Base-by-base conservation (phyloP, 2,888 invertebrate genomes). In the Xylota segnis region DNA sequence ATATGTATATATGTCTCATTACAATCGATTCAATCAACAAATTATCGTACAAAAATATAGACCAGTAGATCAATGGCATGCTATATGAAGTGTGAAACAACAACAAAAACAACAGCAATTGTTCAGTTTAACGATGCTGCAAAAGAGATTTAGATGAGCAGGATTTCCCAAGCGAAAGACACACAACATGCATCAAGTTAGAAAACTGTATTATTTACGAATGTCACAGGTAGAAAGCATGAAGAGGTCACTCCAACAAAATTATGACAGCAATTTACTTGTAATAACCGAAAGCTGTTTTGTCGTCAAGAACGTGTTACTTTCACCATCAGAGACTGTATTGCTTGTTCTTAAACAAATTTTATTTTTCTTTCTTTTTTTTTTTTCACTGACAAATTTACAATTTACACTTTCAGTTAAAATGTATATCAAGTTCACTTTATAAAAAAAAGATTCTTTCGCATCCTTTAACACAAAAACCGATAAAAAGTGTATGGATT, bases 31-130 rank as follows among this genome's bases (percentile, higher is more conserved):
- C 63, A 54, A 71, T 54, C 52, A 71, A 63, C 61, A 71, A 78
- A 52, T 74, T 61, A 50, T 56, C 71, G 81, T 65, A 52, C 54
- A 79, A 86, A 9, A 83, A 89, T 88, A 88, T 88, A 88, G 89
- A 89, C 88, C 89, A 89, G 88, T 89, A 87, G 89, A 89, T 89
- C 90, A 89, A 88, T 88, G 88, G 88, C 16, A 50, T 45, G 43
- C 45, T 6, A 40, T 29, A 50, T 79, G 52, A 47, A 71, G 65
- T 34, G 27, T 63, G 27, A 29, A 72, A 58, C 18, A 59, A 32
- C 54, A 76, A 66, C 32, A 45, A 32, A 16, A 52, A 18, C 18
- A 54, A 47, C 37, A 58, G 45, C 61, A 14, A 71, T 68, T 66
- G 37, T 59, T 45, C 16, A 18, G 27, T n/a, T 50, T 5, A 72